Conservation (phyloP, 2,113 vertebrate species). For the Callospermophilus lateralis region DNA sequence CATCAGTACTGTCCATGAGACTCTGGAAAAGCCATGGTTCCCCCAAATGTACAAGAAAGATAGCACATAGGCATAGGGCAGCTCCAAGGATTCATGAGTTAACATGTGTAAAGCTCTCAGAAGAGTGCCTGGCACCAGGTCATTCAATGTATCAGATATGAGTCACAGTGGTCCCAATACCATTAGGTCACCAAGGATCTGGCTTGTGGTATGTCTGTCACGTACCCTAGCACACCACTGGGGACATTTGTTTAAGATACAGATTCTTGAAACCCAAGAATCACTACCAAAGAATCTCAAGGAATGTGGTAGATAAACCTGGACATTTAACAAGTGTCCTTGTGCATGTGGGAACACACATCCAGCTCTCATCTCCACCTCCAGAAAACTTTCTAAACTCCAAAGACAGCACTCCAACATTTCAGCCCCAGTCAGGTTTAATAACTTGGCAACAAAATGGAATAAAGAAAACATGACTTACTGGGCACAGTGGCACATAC, state of each 20-base stretch:
- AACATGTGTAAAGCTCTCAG: background rate
- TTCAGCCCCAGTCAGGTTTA: background rate
- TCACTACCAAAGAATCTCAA: constrained; percentile 32
- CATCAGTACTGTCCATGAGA: background rate
- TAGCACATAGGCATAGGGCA: background rate
- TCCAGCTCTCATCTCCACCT: background rate
- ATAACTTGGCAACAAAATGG: background rate
- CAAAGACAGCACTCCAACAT: background rate
- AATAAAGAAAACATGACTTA: background rate
- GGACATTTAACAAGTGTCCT: background rate
- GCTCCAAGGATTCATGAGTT: background rate
- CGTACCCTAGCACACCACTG: background rate
- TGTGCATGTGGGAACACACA: background rate
- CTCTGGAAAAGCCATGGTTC: background rate
- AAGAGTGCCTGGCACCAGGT: background rate
- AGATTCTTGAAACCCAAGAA: constrained; percentile 12
- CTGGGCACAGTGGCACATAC: no score
- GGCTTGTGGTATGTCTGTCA: background rate
- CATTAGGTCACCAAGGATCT: background rate
- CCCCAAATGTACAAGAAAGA: background rate
- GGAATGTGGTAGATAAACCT: background rate
- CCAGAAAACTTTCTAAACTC: background rate
- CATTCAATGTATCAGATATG: background rate
- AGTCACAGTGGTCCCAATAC: background rate
- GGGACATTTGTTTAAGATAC: constrained; percentile 6